These are phyloP conservation scores for Meiosimyza platycephala DNA, from an alignment of 2,888 invertebrate genomes.

Conservation along the genomic window DNA sequence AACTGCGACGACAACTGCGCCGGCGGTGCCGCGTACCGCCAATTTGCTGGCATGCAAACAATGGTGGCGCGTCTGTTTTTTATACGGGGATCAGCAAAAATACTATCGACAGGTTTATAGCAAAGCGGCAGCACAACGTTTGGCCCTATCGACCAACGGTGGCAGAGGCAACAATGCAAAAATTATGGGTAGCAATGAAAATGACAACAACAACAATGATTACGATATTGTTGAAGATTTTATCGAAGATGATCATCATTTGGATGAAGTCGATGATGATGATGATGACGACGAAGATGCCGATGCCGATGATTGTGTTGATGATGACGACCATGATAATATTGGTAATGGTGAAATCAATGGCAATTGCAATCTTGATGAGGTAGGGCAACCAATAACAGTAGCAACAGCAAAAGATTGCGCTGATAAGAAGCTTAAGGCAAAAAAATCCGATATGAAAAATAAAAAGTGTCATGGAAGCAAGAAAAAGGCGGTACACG, in stretches of 20 bases:
- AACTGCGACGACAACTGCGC: constrained; percentile 61
- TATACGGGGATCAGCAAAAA: constrained; percentile 87
- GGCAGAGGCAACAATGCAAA: constrained; percentile 39
- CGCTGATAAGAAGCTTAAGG: constrained; percentile 14
- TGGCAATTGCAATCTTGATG: neutral
- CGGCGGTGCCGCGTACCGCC: constrained; percentile 70
- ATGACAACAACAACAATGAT: constrained; percentile 41
- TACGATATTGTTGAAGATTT: constrained; percentile 53
- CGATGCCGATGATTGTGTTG: constrained; percentile 30
- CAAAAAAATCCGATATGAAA: constrained; percentile 8
- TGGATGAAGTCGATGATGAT: constrained; percentile 34
- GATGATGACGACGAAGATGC: constrained; percentile 42
- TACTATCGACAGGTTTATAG: constrained; percentile 87
- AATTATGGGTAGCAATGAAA: constrained; percentile 38
- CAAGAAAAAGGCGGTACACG: constrained; percentile 18
- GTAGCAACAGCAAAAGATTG: neutral
- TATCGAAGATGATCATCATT: constrained; percentile 48
- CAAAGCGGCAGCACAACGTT: constrained; percentile 69
- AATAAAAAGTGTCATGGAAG: constrained; percentile 30
- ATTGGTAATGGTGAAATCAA: constrained; percentile 20
- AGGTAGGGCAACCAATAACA: neutral
- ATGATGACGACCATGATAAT: constrained; percentile 36
- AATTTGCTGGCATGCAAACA: constrained; percentile 86
- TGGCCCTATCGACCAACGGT: constrained; percentile 63
- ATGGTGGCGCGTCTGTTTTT: constrained; percentile 92